Conservation (phyloP, 2,113 vertebrate species). For the Bucco capensis region DNA sequence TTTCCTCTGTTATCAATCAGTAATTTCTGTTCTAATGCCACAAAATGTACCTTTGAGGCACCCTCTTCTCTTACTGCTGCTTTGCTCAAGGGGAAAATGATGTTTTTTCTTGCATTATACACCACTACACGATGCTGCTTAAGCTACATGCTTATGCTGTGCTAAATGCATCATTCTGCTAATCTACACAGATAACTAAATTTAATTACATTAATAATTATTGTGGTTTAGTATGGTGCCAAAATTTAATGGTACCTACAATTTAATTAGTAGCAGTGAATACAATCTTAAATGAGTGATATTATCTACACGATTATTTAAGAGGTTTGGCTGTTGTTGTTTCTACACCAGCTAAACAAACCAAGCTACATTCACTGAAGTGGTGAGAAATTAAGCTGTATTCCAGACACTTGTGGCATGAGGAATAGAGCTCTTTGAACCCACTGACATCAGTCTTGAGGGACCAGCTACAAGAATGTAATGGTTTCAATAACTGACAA, state of each 20-base stretch:
- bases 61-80: neutral
- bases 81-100: neutral
- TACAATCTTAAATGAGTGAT: neutral
- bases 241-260: conserved; percentile 19
- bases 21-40: neutral
- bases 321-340: neutral
- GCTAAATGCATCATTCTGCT: conserved; percentile 13
- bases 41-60: neutral
- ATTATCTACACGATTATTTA: neutral
- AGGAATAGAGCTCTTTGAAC: neutral
- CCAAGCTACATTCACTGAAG: neutral
- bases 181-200: conserved; percentile 39
- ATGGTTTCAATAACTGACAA: neutral
- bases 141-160: neutral
- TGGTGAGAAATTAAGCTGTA: neutral
- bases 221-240: conserved; percentile 19
- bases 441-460: neutral
- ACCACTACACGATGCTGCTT: neutral
- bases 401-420: neutral
- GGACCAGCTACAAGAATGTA: neutral
- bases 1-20: conserved; percentile 38
- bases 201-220: conserved; percentile 47
- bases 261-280: conserved; percentile 39
- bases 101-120: neutral
- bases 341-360: neutral